A percentile compares a stretch with the other conserved stretches of the same genome.
Evolutionary conservation across 2,888 invertebrate genomes (phyloP).

Genomic region (Nephrotoma flavescens): DNA sequence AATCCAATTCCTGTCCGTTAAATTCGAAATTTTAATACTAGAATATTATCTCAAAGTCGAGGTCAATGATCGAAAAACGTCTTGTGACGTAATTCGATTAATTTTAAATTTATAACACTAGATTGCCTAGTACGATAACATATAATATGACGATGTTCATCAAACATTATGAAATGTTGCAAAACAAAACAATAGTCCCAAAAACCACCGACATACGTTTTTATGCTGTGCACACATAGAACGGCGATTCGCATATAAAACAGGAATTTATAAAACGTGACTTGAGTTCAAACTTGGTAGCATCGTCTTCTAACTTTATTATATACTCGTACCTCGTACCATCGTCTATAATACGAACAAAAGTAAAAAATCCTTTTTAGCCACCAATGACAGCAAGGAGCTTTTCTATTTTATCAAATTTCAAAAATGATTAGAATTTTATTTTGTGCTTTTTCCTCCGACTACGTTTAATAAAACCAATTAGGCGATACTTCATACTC

Average conservation of each 20-base stretch:
- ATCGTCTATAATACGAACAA: neutral
- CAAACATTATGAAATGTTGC: too few relatives aligned
- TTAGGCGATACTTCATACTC: neutral
- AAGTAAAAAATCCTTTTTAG: neutral
- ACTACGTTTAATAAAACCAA: neutral
- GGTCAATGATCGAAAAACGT: too few relatives aligned
- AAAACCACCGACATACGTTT: neutral
- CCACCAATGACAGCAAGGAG: neutral
- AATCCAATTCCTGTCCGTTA: too few relatives aligned
- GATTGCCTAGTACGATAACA: too few relatives aligned
- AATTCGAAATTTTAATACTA: too few relatives aligned
- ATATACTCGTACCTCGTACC: neutral
- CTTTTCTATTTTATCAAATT: neutral
- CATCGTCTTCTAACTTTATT: neutral
- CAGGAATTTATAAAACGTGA: neutral
- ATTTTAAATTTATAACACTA: too few relatives aligned
- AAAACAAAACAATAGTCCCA: too few relatives aligned
- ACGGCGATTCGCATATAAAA: neutral
- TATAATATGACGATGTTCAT: too few relatives aligned
- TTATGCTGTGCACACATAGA: too few relatives aligned
- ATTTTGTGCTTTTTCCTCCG: neutral
- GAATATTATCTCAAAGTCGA: too few relatives aligned
- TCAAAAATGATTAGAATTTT: neutral
- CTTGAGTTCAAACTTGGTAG: neutral
- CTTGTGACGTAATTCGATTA: too few relatives aligned